These are phyloP conservation scores for Zosterops lateralis DNA, from an alignment of 2,113 vertebrate genomes.

Conservation along the genomic window DNA sequence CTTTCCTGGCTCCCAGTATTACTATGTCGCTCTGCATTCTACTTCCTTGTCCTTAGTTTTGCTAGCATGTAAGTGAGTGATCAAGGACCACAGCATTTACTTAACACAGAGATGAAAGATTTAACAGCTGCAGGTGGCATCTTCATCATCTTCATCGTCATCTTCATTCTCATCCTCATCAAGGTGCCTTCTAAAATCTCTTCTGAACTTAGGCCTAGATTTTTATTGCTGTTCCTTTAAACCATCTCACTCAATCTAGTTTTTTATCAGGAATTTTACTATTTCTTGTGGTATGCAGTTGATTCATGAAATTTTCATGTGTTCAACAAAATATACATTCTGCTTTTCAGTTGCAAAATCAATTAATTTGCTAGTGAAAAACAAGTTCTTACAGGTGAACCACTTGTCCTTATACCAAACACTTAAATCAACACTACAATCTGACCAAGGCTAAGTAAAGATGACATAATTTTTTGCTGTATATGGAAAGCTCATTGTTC, in stretches of 20 bases:
- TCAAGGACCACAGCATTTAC: neutral
- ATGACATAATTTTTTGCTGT: neutral
- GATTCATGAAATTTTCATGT: neutral
- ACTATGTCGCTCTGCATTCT: neutral
- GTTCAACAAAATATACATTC: neutral
- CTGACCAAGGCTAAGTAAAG: neutral
- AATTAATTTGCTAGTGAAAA: neutral
- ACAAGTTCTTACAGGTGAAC: neutral
- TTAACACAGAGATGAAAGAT: neutral
- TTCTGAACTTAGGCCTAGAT: neutral
- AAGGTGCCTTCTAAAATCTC: neutral
- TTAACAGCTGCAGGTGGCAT: neutral
- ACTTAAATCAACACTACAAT: neutral
- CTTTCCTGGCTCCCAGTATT: neutral
- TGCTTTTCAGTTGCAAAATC: neutral
- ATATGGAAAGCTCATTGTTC: neutral
- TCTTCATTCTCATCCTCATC: neutral
- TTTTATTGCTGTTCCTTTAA: neutral
- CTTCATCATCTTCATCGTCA: neutral
- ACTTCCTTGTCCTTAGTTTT: neutral
- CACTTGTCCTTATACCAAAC: neutral
- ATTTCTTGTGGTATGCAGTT: neutral
- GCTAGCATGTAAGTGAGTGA: neutral
- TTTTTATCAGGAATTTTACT: neutral
- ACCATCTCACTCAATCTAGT: neutral